Evolutionary conservation across 2,797 vertebrate genomes (phyloP).

Genomic region (Triplophysa bombifrons): DNA sequence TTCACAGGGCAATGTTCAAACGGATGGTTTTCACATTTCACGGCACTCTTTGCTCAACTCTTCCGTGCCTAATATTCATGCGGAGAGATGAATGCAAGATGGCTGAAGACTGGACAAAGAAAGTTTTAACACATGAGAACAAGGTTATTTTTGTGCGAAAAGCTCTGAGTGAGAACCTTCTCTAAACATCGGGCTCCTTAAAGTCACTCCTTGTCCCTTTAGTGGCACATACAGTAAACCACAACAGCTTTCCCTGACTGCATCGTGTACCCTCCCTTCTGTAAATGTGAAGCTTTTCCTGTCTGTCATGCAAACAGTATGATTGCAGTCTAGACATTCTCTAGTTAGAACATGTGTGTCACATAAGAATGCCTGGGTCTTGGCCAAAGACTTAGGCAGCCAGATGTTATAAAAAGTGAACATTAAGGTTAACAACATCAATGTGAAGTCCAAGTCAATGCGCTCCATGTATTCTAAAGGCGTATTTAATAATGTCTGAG

Average conservation of each 20-base stretch:
- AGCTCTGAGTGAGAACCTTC: constrained; percentile 12
- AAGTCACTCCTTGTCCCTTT: constrained; percentile 45
- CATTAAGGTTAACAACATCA: constrained; percentile 27
- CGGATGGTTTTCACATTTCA: constrained; percentile 44
- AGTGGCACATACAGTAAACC: constrained; percentile 46
- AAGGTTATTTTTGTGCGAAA: constrained; percentile 3
- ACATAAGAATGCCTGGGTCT: constrained; percentile 24
- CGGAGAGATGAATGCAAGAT: constrained; percentile 11
- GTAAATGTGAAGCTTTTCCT: constrained; percentile 52
- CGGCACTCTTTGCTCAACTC: constrained; percentile 3
- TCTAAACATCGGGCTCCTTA: constrained; percentile 26
- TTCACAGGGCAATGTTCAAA: neutral
- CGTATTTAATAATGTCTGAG: constrained; percentile 13
- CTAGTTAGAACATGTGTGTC: constrained; percentile 35
- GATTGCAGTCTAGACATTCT: constrained; percentile 56
- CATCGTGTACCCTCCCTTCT: constrained; percentile 42
- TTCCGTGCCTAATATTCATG: constrained; percentile 24
- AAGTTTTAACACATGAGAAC: neutral
- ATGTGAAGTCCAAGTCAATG: constrained; percentile 40
- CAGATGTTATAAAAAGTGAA: constrained; percentile 54
- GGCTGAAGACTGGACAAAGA: constrained; percentile 16
- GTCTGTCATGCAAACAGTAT: constrained; percentile 49
- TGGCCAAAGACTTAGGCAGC: constrained; percentile 11
- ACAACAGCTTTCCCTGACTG: constrained; percentile 33
- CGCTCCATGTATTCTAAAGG: constrained; percentile 10